A percentile compares a stretch with the other conserved stretches of the same genome.
phyloP scores from a whole-genome alignment of 2,888 invertebrate genomes.

The Eilema caniola region DNA sequence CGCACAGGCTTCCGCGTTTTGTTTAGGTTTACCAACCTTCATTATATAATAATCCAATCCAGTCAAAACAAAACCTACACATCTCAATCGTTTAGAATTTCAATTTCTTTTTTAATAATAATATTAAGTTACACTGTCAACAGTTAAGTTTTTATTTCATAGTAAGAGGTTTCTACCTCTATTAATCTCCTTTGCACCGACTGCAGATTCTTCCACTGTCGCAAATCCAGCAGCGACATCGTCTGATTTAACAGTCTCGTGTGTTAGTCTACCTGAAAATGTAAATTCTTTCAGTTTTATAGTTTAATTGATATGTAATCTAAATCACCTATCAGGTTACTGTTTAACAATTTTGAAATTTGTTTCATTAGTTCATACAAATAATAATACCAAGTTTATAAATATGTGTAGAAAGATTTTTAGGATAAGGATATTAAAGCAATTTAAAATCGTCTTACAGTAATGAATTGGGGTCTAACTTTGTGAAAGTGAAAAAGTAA shows the following conservation, averaged over 20 bases:
- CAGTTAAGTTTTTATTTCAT: neutral
- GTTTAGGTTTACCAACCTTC: neutral
- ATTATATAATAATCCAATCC: neutral
- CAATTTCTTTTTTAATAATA: no score
- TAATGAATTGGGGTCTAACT: no score
- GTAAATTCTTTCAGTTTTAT: neutral
- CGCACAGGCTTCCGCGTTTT: neutral
- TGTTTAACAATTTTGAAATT: no score
- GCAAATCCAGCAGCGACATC: slow-evolving; percentile 71
- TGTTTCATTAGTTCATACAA: no score
- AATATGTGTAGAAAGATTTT: no score
- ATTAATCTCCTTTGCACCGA: slow-evolving; percentile 53
- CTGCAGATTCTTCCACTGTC: slow-evolving; percentile 73
- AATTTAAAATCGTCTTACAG: no score
- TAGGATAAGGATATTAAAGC: no score
- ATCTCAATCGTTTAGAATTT: no score
- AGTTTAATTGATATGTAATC: neutral
- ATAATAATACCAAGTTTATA: no score
- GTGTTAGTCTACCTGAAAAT: slow-evolving; percentile 34
- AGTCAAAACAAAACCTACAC: neutral
- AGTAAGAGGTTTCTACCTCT: neutral
- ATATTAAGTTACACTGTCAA: no score
- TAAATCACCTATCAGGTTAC: no score
- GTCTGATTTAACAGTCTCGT: slow-evolving; percentile 53
- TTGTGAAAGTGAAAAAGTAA: no score